phyloP scores from a whole-genome alignment of 1,140 invertebrate genomes.

The Solenopsis fugax region DNA sequence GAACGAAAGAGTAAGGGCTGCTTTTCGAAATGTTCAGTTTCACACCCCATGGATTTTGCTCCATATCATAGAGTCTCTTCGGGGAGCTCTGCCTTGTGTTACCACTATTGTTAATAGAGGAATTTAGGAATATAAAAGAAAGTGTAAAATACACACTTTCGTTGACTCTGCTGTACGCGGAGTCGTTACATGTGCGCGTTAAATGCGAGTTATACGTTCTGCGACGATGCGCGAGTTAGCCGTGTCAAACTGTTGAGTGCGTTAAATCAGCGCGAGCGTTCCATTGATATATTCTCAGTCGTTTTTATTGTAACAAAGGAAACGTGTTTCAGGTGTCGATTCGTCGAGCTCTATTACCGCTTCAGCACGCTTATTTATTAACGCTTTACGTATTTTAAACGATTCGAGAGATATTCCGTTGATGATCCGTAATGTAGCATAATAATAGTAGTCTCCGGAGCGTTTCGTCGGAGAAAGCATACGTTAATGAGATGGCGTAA shows the following conservation, averaged over 20 bases:
- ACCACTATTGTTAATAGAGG: conserved; percentile 75
- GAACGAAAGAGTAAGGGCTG: conserved; percentile 58
- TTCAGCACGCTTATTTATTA: conserved; percentile 58
- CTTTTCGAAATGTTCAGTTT: conserved; percentile 70
- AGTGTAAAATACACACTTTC: conserved; percentile 54
- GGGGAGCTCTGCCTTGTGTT: conserved; percentile 76
- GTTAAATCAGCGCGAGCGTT: conserved; percentile 25
- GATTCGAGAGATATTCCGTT: conserved; percentile 31
- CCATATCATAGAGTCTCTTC: conserved; percentile 77
- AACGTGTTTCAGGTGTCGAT: conserved; percentile 9
- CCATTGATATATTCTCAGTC: conserved; percentile 9
- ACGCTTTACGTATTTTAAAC: conserved; percentile 43
- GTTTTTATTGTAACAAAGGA: conserved; percentile 20
- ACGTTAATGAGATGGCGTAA: conserved; percentile 13
- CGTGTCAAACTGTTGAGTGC: conserved; percentile 37
- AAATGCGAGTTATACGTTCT: conserved; percentile 16
- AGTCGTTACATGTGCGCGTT: neutral
- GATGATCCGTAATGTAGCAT: conserved; percentile 36
- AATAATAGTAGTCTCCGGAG: conserved; percentile 23
- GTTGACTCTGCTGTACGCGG: conserved; percentile 13
- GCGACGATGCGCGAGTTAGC: neutral
- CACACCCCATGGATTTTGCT: conserved; percentile 75
- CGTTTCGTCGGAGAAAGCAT: conserved; percentile 40
- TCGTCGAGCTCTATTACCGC: neutral
- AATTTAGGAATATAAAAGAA: conserved; percentile 37